Conservation (phyloP, 2,888 invertebrate species). For the Rotaria socialis region DNA sequence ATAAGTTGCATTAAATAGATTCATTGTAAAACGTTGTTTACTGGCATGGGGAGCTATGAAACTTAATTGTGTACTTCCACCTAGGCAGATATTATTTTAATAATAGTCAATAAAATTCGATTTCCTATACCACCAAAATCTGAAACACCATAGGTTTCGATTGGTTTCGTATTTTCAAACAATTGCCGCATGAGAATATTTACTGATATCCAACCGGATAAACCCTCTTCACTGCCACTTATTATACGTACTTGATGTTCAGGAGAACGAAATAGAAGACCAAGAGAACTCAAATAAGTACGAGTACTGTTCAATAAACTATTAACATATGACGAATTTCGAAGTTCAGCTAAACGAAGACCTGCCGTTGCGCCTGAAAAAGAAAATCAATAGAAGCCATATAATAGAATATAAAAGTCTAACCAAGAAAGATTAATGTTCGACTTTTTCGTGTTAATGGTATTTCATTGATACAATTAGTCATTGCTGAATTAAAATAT, state of each 20-base stretch:
- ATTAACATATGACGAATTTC: neutral
- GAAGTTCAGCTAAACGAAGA: neutral
- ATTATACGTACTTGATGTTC: constrained; percentile 24
- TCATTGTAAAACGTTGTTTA: neutral
- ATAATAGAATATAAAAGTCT: neutral
- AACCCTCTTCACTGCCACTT: constrained; percentile 3
- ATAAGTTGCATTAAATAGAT: neutral
- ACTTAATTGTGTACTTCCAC: constrained; percentile 15
- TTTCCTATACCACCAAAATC: constrained; percentile 2
- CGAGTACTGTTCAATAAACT: neutral
- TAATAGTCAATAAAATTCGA: too few relatives aligned
- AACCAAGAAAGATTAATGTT: neutral
- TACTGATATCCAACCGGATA: neutral
- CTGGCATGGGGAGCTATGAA: neutral
- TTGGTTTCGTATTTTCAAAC: neutral
- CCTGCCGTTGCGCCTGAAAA: neutral
- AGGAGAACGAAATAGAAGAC: neutral
- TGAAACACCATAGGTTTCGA: neutral
- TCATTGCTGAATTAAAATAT: neutral
- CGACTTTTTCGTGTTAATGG: neutral
- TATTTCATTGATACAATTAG: neutral
- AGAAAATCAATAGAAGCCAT: neutral
- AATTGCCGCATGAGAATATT: neutral
- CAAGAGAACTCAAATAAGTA: neutral
- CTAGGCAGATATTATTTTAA: neutral